Percentiles rank a stretch among this genome's conserved stretches.
phyloP scores from a whole-genome alignment of 2,888 invertebrate species.

The Monochamus alternatus region DNA sequence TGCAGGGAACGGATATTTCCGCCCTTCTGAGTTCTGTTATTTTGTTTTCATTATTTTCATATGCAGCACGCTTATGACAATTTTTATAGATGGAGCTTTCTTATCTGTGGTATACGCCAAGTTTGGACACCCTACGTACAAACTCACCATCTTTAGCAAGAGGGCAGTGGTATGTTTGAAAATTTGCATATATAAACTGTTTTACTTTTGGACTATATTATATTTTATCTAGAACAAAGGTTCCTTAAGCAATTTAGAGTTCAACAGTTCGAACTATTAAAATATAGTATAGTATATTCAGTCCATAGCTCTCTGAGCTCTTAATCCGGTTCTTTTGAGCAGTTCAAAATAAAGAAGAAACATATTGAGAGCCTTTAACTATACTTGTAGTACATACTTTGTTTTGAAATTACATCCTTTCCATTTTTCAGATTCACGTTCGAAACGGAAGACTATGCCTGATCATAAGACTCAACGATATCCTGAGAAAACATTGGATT shows the following conservation, averaged over 20 bases:
- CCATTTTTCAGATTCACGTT: slow-evolving; percentile 49
- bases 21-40: slow-evolving; percentile 56
- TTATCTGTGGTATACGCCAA: slow-evolving; percentile 77
- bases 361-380: too few relatives aligned
- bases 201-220: not conserved
- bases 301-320: too few relatives aligned
- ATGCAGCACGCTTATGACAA: slow-evolving; percentile 54
- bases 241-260: too few relatives aligned
- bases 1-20: slow-evolving; percentile 58
- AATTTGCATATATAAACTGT: not conserved
- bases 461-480: slow-evolving; percentile 85
- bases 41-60: slow-evolving; percentile 53
- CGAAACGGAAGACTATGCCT: slow-evolving; percentile 78
- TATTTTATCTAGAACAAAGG: not conserved
- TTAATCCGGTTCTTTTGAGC: too few relatives aligned
- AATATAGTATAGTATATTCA: too few relatives aligned
- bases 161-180: slow-evolving; percentile 75
- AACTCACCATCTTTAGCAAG: slow-evolving; percentile 78
- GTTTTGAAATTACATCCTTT: too few relatives aligned
- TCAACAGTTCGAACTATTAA: too few relatives aligned
- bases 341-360: too few relatives aligned
- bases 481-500: slow-evolving; percentile 71
- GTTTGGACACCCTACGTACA: slow-evolving; percentile 73
- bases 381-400: too few relatives aligned
- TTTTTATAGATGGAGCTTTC: slow-evolving; percentile 64